Percentiles rank a stretch among this genome's conserved stretches.
phyloP scores from a whole-genome alignment of 2,888 invertebrate genomes.

The Lithophane socia region DNA sequence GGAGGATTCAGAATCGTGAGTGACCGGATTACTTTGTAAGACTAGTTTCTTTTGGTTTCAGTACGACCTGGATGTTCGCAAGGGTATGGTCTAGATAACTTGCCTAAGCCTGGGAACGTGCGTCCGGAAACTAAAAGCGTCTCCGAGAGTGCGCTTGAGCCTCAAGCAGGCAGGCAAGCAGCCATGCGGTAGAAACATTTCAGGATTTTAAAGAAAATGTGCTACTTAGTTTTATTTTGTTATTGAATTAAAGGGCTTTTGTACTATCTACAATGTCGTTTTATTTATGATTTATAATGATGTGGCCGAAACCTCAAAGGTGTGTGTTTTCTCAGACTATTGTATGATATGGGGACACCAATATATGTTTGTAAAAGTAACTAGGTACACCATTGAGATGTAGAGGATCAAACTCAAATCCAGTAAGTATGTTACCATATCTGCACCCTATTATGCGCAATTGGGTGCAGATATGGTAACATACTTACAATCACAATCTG shows the following conservation, averaged over 20 bases:
- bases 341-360: not conserved
- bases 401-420: not conserved
- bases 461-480: too few relatives aligned
- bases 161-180: constrained; percentile 4
- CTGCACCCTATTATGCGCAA: too few relatives aligned
- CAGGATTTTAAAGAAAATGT: not conserved
- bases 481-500: too few relatives aligned
- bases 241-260: not conserved
- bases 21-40: too few relatives aligned
- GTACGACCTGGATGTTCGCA: not conserved
- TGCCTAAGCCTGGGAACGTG: not conserved
- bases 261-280: not conserved
- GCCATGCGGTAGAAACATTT: not conserved
- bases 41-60: constrained; percentile 6
- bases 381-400: not conserved
- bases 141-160: not conserved
- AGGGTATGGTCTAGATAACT: too few relatives aligned
- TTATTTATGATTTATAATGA: constrained; percentile 1
- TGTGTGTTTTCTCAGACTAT: not conserved
- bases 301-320: not conserved
- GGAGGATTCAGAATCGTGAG: too few relatives aligned
- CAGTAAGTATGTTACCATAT: too few relatives aligned
- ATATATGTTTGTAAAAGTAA: not conserved
- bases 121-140: not conserved
- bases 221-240: not conserved